phyloP scores from a whole-genome alignment of 2,113 vertebrate species.

The Myiozetetes cayanensis region DNA sequence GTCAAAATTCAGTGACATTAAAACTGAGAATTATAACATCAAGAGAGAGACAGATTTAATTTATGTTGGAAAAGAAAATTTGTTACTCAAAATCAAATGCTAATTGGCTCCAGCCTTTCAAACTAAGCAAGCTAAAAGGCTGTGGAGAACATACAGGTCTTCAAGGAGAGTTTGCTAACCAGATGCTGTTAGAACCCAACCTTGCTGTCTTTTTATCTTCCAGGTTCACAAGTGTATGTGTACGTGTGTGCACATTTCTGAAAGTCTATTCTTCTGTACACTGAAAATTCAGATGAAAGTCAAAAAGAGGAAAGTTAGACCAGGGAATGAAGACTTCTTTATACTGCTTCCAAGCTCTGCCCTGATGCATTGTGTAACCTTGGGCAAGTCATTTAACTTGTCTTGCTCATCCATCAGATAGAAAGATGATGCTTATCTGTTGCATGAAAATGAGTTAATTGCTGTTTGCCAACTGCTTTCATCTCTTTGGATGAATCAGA shows the following conservation, averaged over 20 bases:
- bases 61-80: constrained; percentile 21
- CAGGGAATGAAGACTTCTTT: constrained; percentile 59
- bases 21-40: constrained; percentile 9
- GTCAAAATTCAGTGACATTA: neutral
- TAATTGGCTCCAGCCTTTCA: constrained; percentile 6
- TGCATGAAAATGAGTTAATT: constrained; percentile 66
- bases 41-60: neutral
- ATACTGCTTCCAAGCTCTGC: constrained; percentile 60
- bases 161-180: constrained; percentile 47
- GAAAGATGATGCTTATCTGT: constrained; percentile 63
- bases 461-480: constrained; percentile 67
- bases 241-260: constrained; percentile 32
- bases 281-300: constrained; percentile 64
- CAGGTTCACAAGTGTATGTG: neutral
- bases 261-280: neutral
- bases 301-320: constrained; percentile 49
- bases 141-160: neutral
- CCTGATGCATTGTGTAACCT: constrained; percentile 63
- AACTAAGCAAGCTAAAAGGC: neutral
- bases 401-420: constrained; percentile 64
- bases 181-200: constrained; percentile 8
- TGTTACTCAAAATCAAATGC: constrained; percentile 53
- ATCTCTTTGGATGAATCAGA: constrained; percentile 64
- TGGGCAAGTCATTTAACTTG: constrained; percentile 67
- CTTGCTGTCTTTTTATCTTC: constrained; percentile 45